These are phyloP conservation scores for Pachymerium ferrugineum DNA, from an alignment of 2,888 invertebrate species.

Conservation along the genomic window DNA sequence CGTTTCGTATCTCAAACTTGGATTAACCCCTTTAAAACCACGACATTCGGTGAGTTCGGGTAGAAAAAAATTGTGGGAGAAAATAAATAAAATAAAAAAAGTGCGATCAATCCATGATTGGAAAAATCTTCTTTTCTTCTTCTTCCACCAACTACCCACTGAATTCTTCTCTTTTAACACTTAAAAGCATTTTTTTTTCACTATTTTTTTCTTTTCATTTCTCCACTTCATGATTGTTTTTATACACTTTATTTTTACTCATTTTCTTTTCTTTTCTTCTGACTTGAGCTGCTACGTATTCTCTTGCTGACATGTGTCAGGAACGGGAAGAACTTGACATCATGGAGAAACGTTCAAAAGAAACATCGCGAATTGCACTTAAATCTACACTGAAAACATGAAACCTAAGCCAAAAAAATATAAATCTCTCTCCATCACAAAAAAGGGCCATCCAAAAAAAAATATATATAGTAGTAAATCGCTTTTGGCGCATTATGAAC, in stretches of 20 bases:
- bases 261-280: background rate
- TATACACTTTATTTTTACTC: background rate
- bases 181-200: background rate
- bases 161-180: too few species aligned
- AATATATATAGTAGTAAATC: background rate
- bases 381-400: background rate
- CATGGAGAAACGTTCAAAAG: background rate
- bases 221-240: background rate
- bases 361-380: background rate
- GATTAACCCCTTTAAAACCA: too few species aligned
- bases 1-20: too few species aligned
- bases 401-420: background rate
- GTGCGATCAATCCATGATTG: too few species aligned
- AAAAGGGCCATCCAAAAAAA: background rate
- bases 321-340: background rate
- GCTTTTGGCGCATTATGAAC: slow-evolving; percentile 18
- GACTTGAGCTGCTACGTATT: background rate
- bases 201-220: too few species aligned
- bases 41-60: too few species aligned
- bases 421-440: background rate
- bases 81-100: too few species aligned
- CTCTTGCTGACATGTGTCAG: slow-evolving; percentile 3
- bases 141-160: background rate
- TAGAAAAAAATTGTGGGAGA: too few species aligned
- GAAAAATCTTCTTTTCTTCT: background rate